A percentile compares a stretch with the other conserved stretches of the same genome.
Conservation (phyloP, 1,140 invertebrate species). For the Neuroterus valhalla region DNA sequence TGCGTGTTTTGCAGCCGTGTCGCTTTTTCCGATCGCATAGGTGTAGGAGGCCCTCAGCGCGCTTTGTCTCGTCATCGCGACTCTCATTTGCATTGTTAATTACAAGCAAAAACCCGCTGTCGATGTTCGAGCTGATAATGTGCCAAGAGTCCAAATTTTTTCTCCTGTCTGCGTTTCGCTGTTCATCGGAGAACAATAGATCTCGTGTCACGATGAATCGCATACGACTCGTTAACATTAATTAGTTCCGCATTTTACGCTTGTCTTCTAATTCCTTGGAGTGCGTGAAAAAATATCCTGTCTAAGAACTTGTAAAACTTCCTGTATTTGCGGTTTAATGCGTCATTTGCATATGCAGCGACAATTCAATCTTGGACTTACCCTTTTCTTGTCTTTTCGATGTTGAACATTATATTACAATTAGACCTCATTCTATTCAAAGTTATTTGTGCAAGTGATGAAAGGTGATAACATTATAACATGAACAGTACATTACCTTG, state of each 20-base stretch:
- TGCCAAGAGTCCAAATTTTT: neutral
- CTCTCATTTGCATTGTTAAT: slow-evolving; percentile 65
- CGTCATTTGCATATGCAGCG: neutral
- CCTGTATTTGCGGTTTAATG: slow-evolving; percentile 12
- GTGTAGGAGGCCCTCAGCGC: slow-evolving; percentile 50
- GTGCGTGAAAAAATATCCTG: slow-evolving; percentile 4
- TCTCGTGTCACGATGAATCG: slow-evolving; percentile 24
- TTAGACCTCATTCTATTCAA: too few species aligned
- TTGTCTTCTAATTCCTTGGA: neutral
- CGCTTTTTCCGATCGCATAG: slow-evolving; percentile 50
- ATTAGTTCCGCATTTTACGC: slow-evolving; percentile 22
- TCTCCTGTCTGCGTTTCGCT: neutral
- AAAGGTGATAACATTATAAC: too few species aligned
- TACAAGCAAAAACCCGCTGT: slow-evolving; percentile 44
- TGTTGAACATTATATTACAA: too few species aligned
- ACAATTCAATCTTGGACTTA: slow-evolving; percentile 2
- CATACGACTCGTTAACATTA: slow-evolving; percentile 23
- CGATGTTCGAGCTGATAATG: slow-evolving; percentile 15
- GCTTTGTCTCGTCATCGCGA: slow-evolving; percentile 45
- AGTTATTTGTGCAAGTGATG: too few species aligned
- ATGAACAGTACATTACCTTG: too few species aligned
- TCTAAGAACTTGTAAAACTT: slow-evolving; percentile 21
- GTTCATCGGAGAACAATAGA: slow-evolving; percentile 21
- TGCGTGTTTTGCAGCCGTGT: slow-evolving; percentile 33
- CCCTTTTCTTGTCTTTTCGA: too few species aligned